A percentile compares a stretch with the other conserved stretches of the same genome.
These are phyloP conservation scores for Caenorhabditis drosophilae DNA, from an alignment of 2,888 invertebrate genomes.

Conservation along the genomic window DNA sequence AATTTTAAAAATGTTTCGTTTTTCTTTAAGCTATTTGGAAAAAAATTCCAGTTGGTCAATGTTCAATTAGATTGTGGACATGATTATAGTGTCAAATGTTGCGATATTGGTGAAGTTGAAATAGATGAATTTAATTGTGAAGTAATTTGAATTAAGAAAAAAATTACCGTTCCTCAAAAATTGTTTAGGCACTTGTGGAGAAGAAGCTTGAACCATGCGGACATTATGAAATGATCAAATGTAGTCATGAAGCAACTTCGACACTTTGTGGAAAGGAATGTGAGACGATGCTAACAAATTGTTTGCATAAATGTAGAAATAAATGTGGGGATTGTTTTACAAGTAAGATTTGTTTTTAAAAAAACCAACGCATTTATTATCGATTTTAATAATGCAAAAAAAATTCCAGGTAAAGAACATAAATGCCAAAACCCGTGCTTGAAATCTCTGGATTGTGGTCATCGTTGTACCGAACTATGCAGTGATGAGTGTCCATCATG, in stretches of 20 bases:
- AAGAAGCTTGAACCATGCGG: slow-evolving; percentile 14
- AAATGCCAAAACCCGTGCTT: slow-evolving; percentile 72
- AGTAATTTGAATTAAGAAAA: too few species aligned
- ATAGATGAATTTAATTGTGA: background rate
- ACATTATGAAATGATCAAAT: slow-evolving; percentile 7
- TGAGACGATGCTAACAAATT: slow-evolving; percentile 5
- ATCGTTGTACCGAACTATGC: slow-evolving; percentile 69
- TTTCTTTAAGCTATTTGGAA: background rate
- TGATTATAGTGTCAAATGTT: background rate
- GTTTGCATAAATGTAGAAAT: slow-evolving; percentile 23
- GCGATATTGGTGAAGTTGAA: background rate
- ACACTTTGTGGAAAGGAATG: slow-evolving; percentile 13
- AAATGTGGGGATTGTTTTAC: slow-evolving; percentile 15
- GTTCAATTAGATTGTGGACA: slow-evolving; percentile 10
- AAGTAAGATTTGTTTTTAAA: too few species aligned
- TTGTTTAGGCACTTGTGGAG: background rate
- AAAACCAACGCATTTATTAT: background rate
- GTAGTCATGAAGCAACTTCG: slow-evolving; percentile 1
- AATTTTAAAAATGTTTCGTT: background rate
- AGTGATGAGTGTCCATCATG: slow-evolving; percentile 67
- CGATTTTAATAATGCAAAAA: background rate
- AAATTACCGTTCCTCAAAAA: too few species aligned
- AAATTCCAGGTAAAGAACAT: slow-evolving; percentile 33
- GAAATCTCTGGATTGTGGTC: slow-evolving; percentile 76
- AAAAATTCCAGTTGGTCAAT: background rate